Evolutionary conservation across 2,888 invertebrate species (phyloP).

Genomic region (Branchipolynoe longqiensis): DNA sequence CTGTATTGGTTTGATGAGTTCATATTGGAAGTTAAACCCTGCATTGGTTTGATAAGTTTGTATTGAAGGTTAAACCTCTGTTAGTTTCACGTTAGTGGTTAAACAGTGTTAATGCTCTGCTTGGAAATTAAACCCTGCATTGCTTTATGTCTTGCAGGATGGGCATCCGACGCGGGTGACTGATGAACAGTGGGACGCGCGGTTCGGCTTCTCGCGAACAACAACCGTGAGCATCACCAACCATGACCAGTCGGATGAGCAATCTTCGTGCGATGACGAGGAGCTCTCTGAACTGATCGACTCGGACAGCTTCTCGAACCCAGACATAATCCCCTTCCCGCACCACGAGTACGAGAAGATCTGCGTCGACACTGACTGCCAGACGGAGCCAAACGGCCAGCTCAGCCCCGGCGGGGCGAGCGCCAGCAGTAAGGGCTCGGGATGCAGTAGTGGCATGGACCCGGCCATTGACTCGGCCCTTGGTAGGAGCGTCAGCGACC

Average conservation of each 20-base stretch:
- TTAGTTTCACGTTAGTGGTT: too few species aligned
- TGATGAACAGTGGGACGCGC: constrained; percentile 4
- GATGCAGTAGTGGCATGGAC: constrained; percentile 57
- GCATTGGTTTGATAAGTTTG: too few species aligned
- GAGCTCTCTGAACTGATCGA: constrained; percentile 52
- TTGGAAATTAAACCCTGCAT: not conserved
- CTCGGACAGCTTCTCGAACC: constrained; percentile 62
- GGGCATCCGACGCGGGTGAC: not conserved
- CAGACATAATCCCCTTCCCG: constrained; percentile 69
- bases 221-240: constrained; percentile 26
- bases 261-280: constrained; percentile 29
- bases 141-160: constrained; percentile 32
- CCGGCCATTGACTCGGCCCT: constrained; percentile 65
- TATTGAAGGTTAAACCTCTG: too few species aligned
- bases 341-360: constrained; percentile 69
- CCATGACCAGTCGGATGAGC: constrained; percentile 24
- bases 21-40: too few species aligned
- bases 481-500: constrained; percentile 66
- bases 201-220: constrained; percentile 24
- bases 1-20: too few species aligned
- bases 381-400: constrained; percentile 59
- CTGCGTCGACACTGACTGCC: constrained; percentile 63
- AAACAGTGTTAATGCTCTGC: too few species aligned
- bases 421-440: constrained; percentile 21
- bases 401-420: constrained; percentile 43